Conservation (phyloP, 2,113 vertebrate species). For the Aramus guarauna region DNA sequence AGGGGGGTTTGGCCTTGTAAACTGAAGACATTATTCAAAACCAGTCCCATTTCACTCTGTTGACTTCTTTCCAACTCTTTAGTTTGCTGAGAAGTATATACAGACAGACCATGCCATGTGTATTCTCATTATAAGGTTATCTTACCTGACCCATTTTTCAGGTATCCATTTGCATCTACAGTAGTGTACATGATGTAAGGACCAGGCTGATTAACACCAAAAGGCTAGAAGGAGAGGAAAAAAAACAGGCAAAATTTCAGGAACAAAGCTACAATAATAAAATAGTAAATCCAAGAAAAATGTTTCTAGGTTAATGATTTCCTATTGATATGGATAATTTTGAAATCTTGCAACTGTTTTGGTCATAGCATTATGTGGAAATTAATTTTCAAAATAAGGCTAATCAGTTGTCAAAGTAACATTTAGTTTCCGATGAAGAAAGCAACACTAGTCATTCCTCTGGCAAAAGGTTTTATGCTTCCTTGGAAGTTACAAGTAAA, state of each 20-base stretch:
- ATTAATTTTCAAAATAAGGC: background rate
- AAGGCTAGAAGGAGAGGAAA: conserved; percentile 76
- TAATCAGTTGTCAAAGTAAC: background rate
- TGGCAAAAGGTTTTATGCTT: background rate
- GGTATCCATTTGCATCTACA: conserved; percentile 90
- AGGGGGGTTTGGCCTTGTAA: background rate
- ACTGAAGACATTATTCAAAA: background rate
- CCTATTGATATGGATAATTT: background rate
- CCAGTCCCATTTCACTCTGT: background rate
- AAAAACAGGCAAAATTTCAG: background rate
- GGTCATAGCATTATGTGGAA: background rate
- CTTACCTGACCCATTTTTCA: conserved; percentile 96
- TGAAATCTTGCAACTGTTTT: background rate
- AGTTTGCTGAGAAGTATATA: background rate
- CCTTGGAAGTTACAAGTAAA: background rate
- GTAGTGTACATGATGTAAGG: conserved; percentile 98
- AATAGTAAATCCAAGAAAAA: background rate
- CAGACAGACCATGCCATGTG: background rate
- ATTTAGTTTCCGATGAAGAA: background rate
- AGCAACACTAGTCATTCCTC: background rate
- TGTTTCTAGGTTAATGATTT: background rate
- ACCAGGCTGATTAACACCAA: conserved; percentile 96
- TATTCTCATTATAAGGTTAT: background rate
- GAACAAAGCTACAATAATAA: background rate
- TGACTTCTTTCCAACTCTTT: background rate